Conservation (phyloP, 2,888 invertebrate genomes). For the Agrotis puta region DNA sequence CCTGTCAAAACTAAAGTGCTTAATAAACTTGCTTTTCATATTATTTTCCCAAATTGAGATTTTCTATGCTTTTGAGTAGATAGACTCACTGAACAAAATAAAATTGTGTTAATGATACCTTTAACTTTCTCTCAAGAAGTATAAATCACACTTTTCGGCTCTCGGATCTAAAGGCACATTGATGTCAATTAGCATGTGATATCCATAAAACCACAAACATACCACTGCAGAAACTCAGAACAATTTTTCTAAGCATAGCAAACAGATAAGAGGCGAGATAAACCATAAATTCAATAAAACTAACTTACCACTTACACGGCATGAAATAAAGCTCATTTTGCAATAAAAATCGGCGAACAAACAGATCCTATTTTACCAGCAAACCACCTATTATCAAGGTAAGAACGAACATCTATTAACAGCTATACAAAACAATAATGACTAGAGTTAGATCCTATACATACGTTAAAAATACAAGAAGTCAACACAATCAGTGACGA, state of each 20-base stretch:
- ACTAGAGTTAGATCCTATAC: constrained; percentile 82
- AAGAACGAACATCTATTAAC: constrained; percentile 77
- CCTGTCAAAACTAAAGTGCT: too few relatives aligned
- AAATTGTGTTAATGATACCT: too few relatives aligned
- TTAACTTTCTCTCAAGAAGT: too few relatives aligned
- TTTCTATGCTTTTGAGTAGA: too few relatives aligned
- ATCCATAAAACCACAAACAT: too few relatives aligned
- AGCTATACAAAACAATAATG: constrained; percentile 80
- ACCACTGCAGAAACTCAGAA: too few relatives aligned
- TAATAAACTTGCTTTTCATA: too few relatives aligned
- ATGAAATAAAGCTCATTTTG: neutral
- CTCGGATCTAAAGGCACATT: too few relatives aligned
- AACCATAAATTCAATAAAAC: neutral
- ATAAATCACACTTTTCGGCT: too few relatives aligned
- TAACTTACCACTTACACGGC: constrained; percentile 6
- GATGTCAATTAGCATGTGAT: too few relatives aligned
- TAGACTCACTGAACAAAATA: too few relatives aligned
- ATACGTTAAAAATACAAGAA: constrained; percentile 60
- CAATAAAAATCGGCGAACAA: neutral
- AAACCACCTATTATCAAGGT: constrained; percentile 62
- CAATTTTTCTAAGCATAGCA: neutral
- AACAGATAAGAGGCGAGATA: neutral
- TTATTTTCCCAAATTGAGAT: too few relatives aligned
- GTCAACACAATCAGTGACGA: constrained; percentile 58
- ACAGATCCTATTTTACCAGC: constrained; percentile 59